Conservation (phyloP, 2,888 invertebrate species). For the Dolichomitus sp. region DNA sequence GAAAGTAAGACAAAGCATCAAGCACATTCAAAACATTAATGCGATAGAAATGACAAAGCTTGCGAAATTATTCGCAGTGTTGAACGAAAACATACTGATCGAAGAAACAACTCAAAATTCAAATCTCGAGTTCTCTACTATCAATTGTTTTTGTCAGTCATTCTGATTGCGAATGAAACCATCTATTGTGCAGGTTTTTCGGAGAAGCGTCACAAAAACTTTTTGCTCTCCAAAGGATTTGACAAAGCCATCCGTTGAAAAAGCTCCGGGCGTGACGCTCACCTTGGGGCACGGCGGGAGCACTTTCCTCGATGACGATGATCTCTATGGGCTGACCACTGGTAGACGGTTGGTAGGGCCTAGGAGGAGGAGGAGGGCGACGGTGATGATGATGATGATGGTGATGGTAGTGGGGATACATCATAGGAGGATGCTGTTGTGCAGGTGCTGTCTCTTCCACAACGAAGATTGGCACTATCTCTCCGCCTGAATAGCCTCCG, state of each 20-base stretch:
- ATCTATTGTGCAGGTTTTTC: slow-evolving; percentile 8
- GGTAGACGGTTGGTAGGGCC: slow-evolving; percentile 50
- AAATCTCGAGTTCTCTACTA: neutral
- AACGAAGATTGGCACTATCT: slow-evolving; percentile 60
- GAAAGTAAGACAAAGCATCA: neutral
- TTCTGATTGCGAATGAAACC: neutral
- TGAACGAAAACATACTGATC: neutral
- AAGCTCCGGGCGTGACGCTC: slow-evolving; percentile 62
- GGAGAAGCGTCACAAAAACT: slow-evolving; percentile 56
- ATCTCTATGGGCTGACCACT: slow-evolving; percentile 69
- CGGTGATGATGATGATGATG: slow-evolving; percentile 60
- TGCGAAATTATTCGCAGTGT: neutral
- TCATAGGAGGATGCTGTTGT: slow-evolving; percentile 22
- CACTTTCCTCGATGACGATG: slow-evolving; percentile 75
- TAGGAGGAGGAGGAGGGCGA: slow-evolving; percentile 47
- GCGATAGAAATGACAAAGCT: slow-evolving; percentile 7
- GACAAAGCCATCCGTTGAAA: slow-evolving; percentile 2
- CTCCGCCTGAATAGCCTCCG: slow-evolving; percentile 28
- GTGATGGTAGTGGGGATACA: slow-evolving; percentile 55
- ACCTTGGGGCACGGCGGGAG: slow-evolving; percentile 67
- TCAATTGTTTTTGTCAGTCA: neutral
- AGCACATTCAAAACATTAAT: neutral
- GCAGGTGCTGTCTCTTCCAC: slow-evolving; percentile 49
- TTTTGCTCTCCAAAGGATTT: slow-evolving; percentile 43
- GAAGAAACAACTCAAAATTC: slow-evolving; percentile 7